phyloP scores from a whole-genome alignment of 2,113 vertebrate genomes.

The Egretta garzetta region DNA sequence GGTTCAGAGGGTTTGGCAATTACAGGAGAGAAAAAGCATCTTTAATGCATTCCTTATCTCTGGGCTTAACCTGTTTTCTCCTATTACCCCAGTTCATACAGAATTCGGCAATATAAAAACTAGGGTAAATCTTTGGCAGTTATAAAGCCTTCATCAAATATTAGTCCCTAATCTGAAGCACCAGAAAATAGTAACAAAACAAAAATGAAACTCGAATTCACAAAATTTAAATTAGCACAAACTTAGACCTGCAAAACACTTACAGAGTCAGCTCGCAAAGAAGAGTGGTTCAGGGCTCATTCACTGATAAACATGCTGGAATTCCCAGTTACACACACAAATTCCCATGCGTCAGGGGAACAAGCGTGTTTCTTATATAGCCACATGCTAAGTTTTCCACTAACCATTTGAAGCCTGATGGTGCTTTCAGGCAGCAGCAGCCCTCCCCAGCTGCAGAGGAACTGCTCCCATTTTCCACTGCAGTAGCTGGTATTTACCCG shows the following conservation, averaged over 20 bases:
- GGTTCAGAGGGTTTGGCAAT: not conserved
- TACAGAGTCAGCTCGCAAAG: fast-evolving
- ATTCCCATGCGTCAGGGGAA: not conserved
- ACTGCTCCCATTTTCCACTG: not conserved
- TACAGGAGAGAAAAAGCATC: not conserved
- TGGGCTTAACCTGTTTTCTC: not conserved
- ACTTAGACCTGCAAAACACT: not conserved
- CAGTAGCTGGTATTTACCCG: not conserved
- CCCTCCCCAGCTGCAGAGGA: not conserved
- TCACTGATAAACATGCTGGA: fast-evolving
- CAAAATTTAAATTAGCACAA: not conserved
- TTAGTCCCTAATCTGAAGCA: not conserved
- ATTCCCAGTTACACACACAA: not conserved
- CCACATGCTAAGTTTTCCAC: not conserved
- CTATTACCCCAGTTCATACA: not conserved
- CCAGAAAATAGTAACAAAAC: not conserved
- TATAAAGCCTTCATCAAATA: not conserved
- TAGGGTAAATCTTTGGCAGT: not conserved
- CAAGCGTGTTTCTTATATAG: fast-evolving
- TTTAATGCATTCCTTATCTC: not conserved
- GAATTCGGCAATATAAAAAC: not conserved
- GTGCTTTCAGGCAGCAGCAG: not conserved
- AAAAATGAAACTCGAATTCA: not conserved
- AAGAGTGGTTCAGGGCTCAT: not conserved
- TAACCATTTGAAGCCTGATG: not conserved